phyloP scores from a whole-genome alignment of 2,888 invertebrate genomes.

The Hoplodrina blanda region DNA sequence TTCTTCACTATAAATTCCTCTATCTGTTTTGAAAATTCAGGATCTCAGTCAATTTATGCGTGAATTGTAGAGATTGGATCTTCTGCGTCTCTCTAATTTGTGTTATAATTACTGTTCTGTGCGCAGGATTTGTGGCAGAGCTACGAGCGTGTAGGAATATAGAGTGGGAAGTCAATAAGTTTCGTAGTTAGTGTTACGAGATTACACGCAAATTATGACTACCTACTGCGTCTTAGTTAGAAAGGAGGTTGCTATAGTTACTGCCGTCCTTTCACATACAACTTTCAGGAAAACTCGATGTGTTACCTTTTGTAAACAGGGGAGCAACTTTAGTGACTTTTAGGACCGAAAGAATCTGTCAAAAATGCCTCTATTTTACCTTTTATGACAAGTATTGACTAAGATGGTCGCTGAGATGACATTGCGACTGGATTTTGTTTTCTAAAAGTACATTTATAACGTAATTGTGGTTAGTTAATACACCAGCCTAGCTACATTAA shows the following conservation, averaged over 20 bases:
- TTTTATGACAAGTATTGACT: no score
- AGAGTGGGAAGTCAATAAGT: conserved; percentile 57
- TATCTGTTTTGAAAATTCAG: background rate
- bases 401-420: no score
- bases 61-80: conserved; percentile 23
- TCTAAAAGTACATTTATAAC: no score
- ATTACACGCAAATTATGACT: conserved; percentile 57
- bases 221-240: conserved; percentile 45
- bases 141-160: conserved; percentile 67
- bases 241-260: conserved; percentile 35
- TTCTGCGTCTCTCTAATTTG: conserved; percentile 36
- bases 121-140: conserved; percentile 69
- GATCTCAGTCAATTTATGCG: background rate
- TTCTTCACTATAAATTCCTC: background rate
- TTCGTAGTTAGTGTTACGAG: conserved; percentile 53
- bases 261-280: conserved; percentile 8
- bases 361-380: no score
- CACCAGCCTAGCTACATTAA: no score
- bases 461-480: no score
- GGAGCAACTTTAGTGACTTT: no score
- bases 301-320: background rate
- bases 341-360: no score
- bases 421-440: no score
- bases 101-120: conserved; percentile 58
- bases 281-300: background rate